Percentiles rank a stretch among this genome's conserved stretches.
Conservation (phyloP, 2,797 vertebrate species). For the Acanthurus lineatus region DNA sequence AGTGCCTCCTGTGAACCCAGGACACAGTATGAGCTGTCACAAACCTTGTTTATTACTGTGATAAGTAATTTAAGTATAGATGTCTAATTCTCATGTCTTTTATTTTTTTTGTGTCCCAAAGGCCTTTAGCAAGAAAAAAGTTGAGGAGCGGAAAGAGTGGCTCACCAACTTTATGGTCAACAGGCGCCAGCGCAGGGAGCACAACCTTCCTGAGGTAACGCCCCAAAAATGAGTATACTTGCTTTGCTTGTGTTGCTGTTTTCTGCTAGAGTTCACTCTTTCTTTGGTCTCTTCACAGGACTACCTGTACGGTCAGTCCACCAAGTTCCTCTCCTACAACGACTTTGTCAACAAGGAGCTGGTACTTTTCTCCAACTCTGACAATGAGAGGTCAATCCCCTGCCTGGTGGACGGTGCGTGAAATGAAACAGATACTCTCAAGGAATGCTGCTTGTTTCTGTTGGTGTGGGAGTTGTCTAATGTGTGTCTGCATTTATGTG, state of each 20-base stretch:
- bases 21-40: not conserved
- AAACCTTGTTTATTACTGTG: not conserved
- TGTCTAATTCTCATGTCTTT: not conserved
- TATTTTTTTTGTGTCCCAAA: slow-evolving; percentile 55
- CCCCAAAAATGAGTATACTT: not conserved
- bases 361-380: slow-evolving; percentile 99
- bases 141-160: slow-evolving; percentile 99
- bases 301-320: slow-evolving; percentile 95
- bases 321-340: slow-evolving; percentile 96
- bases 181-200: slow-evolving; percentile 94
- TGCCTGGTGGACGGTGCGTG: slow-evolving; percentile 93
- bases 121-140: slow-evolving; percentile 99
- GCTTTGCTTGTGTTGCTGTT: not conserved
- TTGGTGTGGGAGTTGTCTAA: not conserved
- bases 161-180: slow-evolving; percentile 99
- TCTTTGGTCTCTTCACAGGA: slow-evolving; percentile 82
- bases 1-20: not conserved
- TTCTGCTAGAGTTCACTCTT: not conserved
- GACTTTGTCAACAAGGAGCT: slow-evolving; percentile 99
- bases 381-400: slow-evolving; percentile 99
- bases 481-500: slow-evolving; percentile 73
- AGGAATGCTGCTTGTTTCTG: not conserved
- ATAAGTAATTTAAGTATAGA: too few species aligned
- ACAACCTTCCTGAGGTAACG: slow-evolving; percentile 97
- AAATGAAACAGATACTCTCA: not conserved